Percentiles rank a stretch among this genome's conserved stretches.
Evolutionary conservation across 2,113 vertebrate genomes (phyloP).

Genomic region (Elachura formosa): DNA sequence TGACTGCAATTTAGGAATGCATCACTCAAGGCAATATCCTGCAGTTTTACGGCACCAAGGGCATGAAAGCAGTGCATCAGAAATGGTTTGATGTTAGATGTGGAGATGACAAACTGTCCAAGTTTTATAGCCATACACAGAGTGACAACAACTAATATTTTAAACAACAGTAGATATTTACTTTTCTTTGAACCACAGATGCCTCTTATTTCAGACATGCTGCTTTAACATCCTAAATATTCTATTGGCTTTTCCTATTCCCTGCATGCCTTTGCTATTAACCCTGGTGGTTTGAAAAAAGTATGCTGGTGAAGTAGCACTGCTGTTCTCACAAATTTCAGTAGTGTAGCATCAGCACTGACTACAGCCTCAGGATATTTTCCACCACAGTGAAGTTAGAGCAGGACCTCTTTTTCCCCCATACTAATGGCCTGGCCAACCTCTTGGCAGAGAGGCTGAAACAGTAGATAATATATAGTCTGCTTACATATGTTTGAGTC

Average conservation of each 20-base stretch:
- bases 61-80: neutral
- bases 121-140: neutral
- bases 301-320: neutral
- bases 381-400: constrained; percentile 20
- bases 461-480: neutral
- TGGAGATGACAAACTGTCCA: neutral
- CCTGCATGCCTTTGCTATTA: neutral
- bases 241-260: neutral
- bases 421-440: neutral
- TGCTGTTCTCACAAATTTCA: neutral
- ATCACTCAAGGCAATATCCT: neutral
- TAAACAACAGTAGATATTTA: neutral
- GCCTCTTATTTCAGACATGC: neutral
- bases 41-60: neutral
- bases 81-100: neutral
- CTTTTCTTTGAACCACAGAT: neutral
- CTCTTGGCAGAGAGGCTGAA: neutral
- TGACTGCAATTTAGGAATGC: neutral
- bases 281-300: neutral
- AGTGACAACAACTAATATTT: neutral
- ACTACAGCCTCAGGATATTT: constrained; percentile 30
- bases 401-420: neutral
- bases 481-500: constrained; percentile 3
- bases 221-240: neutral
- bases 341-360: neutral